Evolutionary conservation across 1,140 invertebrate genomes (phyloP).

Genomic region (Galleria mellonella): DNA sequence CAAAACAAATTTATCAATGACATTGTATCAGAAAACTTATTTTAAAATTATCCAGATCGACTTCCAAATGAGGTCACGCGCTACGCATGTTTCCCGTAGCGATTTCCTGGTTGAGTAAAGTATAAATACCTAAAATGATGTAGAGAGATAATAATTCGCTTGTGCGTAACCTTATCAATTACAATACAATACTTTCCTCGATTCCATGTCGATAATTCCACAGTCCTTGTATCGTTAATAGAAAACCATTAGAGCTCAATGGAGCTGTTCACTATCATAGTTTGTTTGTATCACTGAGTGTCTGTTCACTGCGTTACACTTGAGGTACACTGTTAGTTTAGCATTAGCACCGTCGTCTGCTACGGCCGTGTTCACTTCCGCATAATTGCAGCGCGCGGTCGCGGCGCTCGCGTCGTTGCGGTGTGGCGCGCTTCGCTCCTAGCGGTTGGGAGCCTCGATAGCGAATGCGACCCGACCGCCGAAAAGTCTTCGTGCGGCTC

Average conservation of each 20-base stretch:
- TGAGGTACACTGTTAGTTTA: slow-evolving; percentile 44
- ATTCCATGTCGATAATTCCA: slow-evolving; percentile 60
- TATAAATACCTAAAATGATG: neutral
- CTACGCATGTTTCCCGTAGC: slow-evolving; percentile 13
- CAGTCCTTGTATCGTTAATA: slow-evolving; percentile 54
- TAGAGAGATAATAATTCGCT: slow-evolving; percentile 3
- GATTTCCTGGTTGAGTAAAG: slow-evolving; percentile 20
- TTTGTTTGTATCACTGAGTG: slow-evolving; percentile 63
- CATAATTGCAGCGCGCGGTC: slow-evolving; percentile 50
- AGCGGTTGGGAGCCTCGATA: slow-evolving; percentile 58
- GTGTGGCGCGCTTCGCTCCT: slow-evolving; percentile 39
- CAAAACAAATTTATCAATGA: slow-evolving; percentile 64
- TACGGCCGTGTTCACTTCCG: slow-evolving; percentile 60
- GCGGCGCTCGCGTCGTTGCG: slow-evolving; percentile 30
- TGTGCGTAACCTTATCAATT: slow-evolving; percentile 4
- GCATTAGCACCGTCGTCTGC: slow-evolving; percentile 34
- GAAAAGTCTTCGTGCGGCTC: slow-evolving; percentile 62
- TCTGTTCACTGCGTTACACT: slow-evolving; percentile 58
- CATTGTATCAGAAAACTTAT: slow-evolving; percentile 35
- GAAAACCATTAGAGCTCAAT: slow-evolving; percentile 53
- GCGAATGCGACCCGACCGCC: slow-evolving; percentile 69
- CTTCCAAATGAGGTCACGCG: slow-evolving; percentile 33
- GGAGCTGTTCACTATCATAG: slow-evolving; percentile 62
- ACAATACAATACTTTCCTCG: slow-evolving; percentile 67
- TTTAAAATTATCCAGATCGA: slow-evolving; percentile 28